Conservation (phyloP, 2,797 vertebrate genomes). For the Dendrocincla fuliginosa region DNA sequence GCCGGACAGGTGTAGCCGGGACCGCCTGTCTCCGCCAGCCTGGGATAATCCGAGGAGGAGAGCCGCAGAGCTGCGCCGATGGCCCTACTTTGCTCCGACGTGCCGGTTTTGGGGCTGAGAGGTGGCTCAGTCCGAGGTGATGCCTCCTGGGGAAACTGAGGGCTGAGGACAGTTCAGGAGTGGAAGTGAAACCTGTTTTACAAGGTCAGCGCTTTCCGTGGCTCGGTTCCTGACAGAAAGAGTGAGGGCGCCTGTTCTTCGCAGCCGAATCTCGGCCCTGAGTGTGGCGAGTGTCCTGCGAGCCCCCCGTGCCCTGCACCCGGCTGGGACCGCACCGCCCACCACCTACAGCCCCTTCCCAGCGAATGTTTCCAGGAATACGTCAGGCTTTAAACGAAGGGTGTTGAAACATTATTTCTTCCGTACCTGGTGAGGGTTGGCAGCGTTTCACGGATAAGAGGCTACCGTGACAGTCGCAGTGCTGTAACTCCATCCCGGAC, state of each 20-base stretch:
- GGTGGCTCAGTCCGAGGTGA: background rate
- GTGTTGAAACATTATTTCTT: fast-evolving
- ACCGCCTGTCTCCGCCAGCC: background rate
- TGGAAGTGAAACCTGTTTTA: fast-evolving
- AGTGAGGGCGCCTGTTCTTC: fast-evolving
- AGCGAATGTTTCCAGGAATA: background rate
- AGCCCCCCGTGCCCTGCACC: too few relatives aligned
- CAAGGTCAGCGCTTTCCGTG: background rate
- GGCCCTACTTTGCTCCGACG: fast-evolving
- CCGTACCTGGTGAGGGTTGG: background rate
- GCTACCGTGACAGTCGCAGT: fast-evolving
- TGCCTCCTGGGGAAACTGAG: background rate
- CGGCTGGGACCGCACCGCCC: background rate
- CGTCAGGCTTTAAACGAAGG: background rate
- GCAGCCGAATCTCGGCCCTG: too few relatives aligned
- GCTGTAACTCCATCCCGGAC: fast-evolving
- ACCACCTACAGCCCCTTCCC: background rate
- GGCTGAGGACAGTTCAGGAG: background rate
- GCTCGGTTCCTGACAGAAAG: background rate
- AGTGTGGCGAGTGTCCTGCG: background rate
- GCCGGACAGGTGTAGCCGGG: too few relatives aligned
- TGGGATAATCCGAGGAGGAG: background rate
- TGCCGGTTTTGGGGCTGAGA: too few relatives aligned
- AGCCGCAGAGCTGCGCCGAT: fast-evolving
- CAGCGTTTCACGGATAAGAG: background rate